Evolutionary conservation across 2,888 invertebrate genomes (phyloP).

Genomic region (Drosophila maculinotata): DNA sequence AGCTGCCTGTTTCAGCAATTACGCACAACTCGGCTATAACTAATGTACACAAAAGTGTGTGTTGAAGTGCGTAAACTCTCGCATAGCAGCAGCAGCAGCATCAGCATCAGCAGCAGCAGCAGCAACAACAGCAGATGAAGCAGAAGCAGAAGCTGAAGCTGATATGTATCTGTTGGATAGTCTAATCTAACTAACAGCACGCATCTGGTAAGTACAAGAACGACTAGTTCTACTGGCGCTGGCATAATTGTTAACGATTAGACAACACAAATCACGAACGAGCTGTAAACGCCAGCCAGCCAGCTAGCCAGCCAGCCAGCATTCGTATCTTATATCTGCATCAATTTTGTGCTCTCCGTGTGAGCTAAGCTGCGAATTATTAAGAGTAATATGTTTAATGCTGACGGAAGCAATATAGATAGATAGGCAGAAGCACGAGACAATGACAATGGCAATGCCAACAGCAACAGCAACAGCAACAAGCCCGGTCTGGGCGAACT

Average conservation of each 20-base stretch:
- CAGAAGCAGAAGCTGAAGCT: neutral
- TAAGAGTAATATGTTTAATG: conserved; percentile 71
- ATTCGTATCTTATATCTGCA: conserved; percentile 30
- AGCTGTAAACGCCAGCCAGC: conserved; percentile 55
- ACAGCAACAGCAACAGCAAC: conserved; percentile 3
- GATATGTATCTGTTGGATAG: conserved; percentile 28
- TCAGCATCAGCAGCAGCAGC: conserved; percentile 12
- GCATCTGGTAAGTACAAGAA: conserved; percentile 51
- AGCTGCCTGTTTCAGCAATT: conserved; percentile 49
- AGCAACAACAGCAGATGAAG: neutral
- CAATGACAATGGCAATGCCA: conserved; percentile 30
- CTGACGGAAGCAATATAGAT: conserved; percentile 72
- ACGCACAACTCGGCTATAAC: conserved; percentile 6
- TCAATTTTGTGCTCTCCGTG: conserved; percentile 27
- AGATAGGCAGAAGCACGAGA: conserved; percentile 64
- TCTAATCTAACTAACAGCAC: conserved; percentile 58
- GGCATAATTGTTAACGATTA: conserved; percentile 73
- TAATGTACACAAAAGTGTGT: conserved; percentile 53
- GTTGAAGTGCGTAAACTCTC: conserved; percentile 70
- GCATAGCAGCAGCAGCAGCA: conserved; percentile 14
- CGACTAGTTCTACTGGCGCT: conserved; percentile 30
- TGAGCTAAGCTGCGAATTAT: conserved; percentile 68
- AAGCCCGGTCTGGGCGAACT: conserved; percentile 21
- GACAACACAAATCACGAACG: conserved; percentile 76
- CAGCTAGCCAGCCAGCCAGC: conserved; percentile 38